Evolutionary conservation across 2,888 invertebrate species (phyloP).

Genomic region (Sylvicola cinctus): DNA sequence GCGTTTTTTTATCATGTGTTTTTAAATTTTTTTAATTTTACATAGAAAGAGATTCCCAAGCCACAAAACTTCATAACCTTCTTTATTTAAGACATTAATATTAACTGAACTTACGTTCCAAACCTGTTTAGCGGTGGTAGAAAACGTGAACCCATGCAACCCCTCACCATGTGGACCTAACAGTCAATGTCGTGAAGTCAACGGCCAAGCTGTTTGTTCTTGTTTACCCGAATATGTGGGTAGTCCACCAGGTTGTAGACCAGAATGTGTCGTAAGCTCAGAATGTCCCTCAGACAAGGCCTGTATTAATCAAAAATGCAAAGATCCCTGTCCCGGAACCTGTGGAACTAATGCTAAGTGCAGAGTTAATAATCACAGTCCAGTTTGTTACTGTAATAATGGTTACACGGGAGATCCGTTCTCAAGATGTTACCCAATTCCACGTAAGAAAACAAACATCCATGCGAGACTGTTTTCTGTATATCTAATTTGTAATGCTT

Average conservation of each 20-base stretch:
- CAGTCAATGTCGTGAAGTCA: conserved; percentile 56
- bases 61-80: too few species aligned
- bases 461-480: too few species aligned
- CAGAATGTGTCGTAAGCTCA: conserved; percentile 65
- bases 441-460: conserved; percentile 17
- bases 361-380: conserved; percentile 64
- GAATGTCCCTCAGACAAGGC: conserved; percentile 62
- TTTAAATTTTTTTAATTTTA: conserved; percentile 13
- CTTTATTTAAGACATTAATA: too few species aligned
- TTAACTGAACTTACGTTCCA: too few species aligned
- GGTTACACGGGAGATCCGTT: conserved; percentile 69
- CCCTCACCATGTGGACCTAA: conserved; percentile 67
- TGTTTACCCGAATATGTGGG: conserved; percentile 60
- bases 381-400: conserved; percentile 58
- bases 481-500: too few species aligned
- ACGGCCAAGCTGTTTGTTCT: conserved; percentile 58
- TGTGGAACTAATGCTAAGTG: conserved; percentile 61
- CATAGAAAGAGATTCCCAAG: conserved; percentile 14
- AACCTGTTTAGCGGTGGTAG: too few species aligned
- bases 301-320: conserved; percentile 58
- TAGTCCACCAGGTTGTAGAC: conserved; percentile 61
- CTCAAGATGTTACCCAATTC: conserved; percentile 33
- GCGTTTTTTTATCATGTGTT: too few species aligned
- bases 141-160: too few species aligned
- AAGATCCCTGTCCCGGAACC: conserved; percentile 62